These are phyloP conservation scores for Plutella xylostella DNA, from an alignment of 2,888 invertebrate species.

Conservation along the genomic window DNA sequence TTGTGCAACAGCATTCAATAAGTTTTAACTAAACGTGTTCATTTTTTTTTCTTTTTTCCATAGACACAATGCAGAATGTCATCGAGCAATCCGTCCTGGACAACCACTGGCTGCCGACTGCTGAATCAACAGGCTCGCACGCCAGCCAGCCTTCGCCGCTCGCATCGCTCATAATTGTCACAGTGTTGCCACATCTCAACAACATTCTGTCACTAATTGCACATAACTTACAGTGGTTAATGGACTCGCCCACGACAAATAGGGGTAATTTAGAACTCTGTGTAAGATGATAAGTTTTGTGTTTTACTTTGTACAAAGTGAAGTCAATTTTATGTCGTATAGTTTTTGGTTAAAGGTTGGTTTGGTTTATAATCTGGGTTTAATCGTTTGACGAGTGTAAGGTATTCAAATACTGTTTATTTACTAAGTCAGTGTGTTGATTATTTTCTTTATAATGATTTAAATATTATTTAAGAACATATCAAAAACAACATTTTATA, in stretches of 20 bases:
- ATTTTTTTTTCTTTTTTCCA: constrained; percentile 17
- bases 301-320: too few species aligned
- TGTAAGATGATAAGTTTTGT: constrained; percentile 54
- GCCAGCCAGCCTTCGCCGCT: constrained; percentile 33
- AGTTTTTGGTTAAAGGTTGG: too few species aligned
- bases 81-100: constrained; percentile 65
- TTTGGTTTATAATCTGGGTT: too few species aligned
- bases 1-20: not conserved
- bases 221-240: too few species aligned
- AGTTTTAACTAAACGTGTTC: not conserved
- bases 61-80: constrained; percentile 64
- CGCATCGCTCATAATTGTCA: constrained; percentile 25
- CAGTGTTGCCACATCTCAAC: constrained; percentile 36
- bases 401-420: too few species aligned
- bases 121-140: constrained; percentile 45
- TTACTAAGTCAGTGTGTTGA: too few species aligned
- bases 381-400: too few species aligned
- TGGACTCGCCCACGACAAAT: too few species aligned
- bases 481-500: too few species aligned
- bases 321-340: too few species aligned
- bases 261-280: constrained; percentile 15
- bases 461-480: too few species aligned
- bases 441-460: too few species aligned
- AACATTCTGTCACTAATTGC: constrained; percentile 19
- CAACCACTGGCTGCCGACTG: constrained; percentile 64